phyloP scores from a whole-genome alignment of 2,888 invertebrate genomes.

The Iphiclides podalirius region DNA sequence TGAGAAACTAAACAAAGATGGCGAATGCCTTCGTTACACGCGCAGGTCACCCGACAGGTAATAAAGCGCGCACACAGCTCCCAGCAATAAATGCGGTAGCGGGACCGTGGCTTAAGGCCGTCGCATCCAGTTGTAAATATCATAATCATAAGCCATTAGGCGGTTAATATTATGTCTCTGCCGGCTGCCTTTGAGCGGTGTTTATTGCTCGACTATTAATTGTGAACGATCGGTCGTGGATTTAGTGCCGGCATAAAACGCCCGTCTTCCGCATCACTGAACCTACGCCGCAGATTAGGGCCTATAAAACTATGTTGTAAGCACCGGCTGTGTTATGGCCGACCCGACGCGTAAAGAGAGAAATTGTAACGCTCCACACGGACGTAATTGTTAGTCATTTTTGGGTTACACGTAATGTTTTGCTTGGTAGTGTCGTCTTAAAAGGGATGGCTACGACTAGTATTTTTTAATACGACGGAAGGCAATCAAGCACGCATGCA shows the following conservation, averaged over 20 bases:
- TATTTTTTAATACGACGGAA: too few relatives aligned
- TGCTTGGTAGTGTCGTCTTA: too few relatives aligned
- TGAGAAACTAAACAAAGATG: too few relatives aligned
- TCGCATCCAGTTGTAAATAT: constrained; percentile 72
- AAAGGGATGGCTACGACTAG: too few relatives aligned
- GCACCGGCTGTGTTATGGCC: not conserved
- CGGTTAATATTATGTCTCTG: constrained; percentile 69
- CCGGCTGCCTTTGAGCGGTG: constrained; percentile 63
- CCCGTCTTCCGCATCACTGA: constrained; percentile 27
- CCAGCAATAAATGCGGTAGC: constrained; percentile 30
- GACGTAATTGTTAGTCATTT: too few relatives aligned
- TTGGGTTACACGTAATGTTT: too few relatives aligned
- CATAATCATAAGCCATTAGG: constrained; percentile 76
- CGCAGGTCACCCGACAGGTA: too few relatives aligned
- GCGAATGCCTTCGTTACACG: too few relatives aligned
- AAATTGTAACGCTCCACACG: too few relatives aligned
- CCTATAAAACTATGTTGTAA: constrained; percentile 21
- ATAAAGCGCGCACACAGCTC: not conserved
- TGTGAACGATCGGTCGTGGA: constrained; percentile 47
- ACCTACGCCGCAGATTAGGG: constrained; percentile 19
- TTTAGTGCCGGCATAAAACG: constrained; percentile 28
- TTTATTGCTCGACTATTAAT: constrained; percentile 69
- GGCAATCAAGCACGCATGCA: too few relatives aligned
- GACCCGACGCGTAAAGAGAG: too few relatives aligned
- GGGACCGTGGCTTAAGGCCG: constrained; percentile 51